Evolutionary conservation across 2,797 vertebrate genomes (phyloP), one percentile per base, ranked within the genome.

Genomic region (Poeciliopsis turneri): DNA sequence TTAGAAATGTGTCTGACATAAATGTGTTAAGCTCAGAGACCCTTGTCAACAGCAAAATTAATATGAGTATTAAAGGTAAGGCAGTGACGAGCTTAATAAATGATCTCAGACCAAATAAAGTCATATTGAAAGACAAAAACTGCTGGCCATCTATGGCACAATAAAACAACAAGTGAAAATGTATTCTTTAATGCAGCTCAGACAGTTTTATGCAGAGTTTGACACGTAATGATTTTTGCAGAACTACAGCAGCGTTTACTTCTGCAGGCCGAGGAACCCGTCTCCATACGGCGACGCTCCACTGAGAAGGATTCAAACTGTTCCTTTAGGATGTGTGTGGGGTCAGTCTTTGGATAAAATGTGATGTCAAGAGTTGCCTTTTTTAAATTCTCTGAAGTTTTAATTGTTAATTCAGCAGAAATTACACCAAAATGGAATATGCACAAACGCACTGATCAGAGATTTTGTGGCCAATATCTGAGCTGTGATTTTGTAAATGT

Each of bases 1-100:
- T 84, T 78, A 69, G 76, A 81, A 72, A 86, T 46, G 84, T 85
- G 75, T 84, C 82, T 84, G 66, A 75, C 66, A n/a, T 20, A 73
- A 75, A 86, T 36, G 57, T 77, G 71, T 88, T 72, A 79, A 78
- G 12, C 78, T 57, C 80, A 41, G 64, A 68, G 36, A 77, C 8
- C 8, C 12, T 33, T 41, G 78, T 89, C 82, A 80, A 36, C 78
- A 71, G 28, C 46, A 13, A 49, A 74, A 81, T 72, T 5, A 82
- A 78, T 81, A 45, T 11, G 18, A 59, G 25, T 25, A 79, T 76
- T 76, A 45, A 55, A 55, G 73, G 74, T 9, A 10, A 1, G 2
- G 57, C 68, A 81, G 64, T 71, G 28, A 64, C 39, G 45, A 57
- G 15, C n/a, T 10, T 1, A 76, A 70, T 39, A 10, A 72, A 75